Evolutionary conservation across 1,140 invertebrate species (phyloP).

Genomic region (Penaeus chinensis): DNA sequence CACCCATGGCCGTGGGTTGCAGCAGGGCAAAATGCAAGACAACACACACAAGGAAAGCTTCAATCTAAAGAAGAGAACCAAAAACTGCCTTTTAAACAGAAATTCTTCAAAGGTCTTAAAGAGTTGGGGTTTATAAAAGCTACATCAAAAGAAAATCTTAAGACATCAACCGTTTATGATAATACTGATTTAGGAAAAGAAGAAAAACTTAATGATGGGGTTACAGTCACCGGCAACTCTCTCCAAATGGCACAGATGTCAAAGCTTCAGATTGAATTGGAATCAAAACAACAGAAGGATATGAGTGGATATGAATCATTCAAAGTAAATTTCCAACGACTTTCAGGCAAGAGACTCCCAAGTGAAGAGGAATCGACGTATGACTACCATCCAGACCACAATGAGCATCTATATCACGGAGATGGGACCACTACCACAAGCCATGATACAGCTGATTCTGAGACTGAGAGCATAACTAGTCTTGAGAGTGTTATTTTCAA

Average conservation of each 20-base stretch:
- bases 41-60: background rate
- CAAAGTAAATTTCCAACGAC: slow-evolving; percentile 38
- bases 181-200: no score
- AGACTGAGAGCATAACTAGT: slow-evolving; percentile 64
- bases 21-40: background rate
- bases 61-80: background rate
- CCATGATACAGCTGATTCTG: slow-evolving; percentile 59
- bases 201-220: no score
- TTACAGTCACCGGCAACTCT: background rate
- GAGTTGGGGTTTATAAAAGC: slow-evolving; percentile 48
- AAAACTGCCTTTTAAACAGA: slow-evolving; percentile 48
- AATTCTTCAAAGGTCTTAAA: slow-evolving; percentile 46
- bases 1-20: slow-evolving; percentile 9
- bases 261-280: slow-evolving; percentile 13
- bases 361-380: slow-evolving; percentile 54
- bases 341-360: slow-evolving; percentile 28
- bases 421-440: slow-evolving; percentile 37
- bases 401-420: slow-evolving; percentile 25
- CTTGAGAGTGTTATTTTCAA: slow-evolving; percentile 65
- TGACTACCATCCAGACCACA: slow-evolving; percentile 57
- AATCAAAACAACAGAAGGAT: slow-evolving; percentile 30
- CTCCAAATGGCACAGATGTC: background rate
- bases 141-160: slow-evolving; percentile 20
- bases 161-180: no score
- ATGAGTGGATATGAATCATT: slow-evolving; percentile 32